A percentile compares a stretch with the other conserved stretches of the same genome.
These are phyloP conservation scores for Drosophila parthenogenetica DNA, from an alignment of 2,888 invertebrate species.

Conservation along the genomic window DNA sequence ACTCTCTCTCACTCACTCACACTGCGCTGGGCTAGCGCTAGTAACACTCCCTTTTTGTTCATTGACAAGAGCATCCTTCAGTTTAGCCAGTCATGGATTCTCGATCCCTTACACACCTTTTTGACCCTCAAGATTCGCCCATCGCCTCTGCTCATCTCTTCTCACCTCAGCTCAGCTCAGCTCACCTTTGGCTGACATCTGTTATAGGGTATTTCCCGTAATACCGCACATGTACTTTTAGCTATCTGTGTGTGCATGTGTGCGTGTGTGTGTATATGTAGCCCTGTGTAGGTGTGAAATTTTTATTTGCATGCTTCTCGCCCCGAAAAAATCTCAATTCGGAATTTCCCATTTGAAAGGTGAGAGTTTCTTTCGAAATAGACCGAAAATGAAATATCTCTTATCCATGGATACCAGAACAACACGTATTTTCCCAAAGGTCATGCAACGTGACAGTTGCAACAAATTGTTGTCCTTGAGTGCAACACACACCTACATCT, in stretches of 20 bases:
- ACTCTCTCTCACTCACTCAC: background rate
- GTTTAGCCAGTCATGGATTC: constrained; percentile 13
- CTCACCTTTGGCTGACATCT: constrained; percentile 9
- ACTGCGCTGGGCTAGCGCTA: background rate
- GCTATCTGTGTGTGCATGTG: constrained; percentile 37
- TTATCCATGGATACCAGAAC: constrained; percentile 42
- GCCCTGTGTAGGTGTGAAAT: constrained; percentile 71
- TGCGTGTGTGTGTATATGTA: no score
- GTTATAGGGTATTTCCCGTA: constrained; percentile 29
- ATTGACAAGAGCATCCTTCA: constrained; percentile 60
- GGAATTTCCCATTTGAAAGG: constrained; percentile 78
- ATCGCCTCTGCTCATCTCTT: background rate
- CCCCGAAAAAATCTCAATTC: constrained; percentile 31
- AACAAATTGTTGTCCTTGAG: constrained; percentile 52
- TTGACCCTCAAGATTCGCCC: background rate
- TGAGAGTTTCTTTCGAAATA: constrained; percentile 54
- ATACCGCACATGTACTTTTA: constrained; percentile 14
- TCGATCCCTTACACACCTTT: constrained; percentile 9
- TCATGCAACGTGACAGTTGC: constrained; percentile 65
- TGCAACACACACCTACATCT: constrained; percentile 1
- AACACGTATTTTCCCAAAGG: constrained; percentile 79
- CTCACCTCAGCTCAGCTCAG: background rate
- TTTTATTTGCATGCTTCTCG: constrained; percentile 76
- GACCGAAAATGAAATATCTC: constrained; percentile 9
- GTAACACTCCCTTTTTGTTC: constrained; percentile 37